Percentiles rank a stretch among this genome's conserved stretches.
phyloP scores from a whole-genome alignment of 2,797 vertebrate genomes.

The Yasuhikotakia modesta region DNA sequence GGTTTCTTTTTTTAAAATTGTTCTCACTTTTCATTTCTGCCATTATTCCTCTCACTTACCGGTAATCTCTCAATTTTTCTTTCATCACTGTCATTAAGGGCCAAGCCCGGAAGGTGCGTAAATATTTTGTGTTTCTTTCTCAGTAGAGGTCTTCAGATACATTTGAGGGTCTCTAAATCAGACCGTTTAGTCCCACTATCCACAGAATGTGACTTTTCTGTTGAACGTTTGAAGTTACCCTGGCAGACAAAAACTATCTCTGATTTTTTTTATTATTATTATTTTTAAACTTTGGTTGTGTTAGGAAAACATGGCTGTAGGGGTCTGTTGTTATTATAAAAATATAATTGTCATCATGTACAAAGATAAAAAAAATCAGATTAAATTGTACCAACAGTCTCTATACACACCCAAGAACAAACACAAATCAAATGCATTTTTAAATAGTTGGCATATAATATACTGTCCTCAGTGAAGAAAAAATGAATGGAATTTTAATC shows the following conservation, averaged over 20 bases:
- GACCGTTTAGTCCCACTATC: too few species aligned
- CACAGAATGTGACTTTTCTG: neutral
- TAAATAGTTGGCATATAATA: conserved; percentile 33
- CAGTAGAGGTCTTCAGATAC: neutral
- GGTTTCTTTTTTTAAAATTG: neutral
- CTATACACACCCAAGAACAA: too few species aligned
- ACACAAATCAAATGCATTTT: conserved; percentile 6
- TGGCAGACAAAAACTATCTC: neutral
- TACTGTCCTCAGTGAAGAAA: neutral
- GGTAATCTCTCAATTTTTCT: conserved; percentile 30
- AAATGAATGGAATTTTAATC: conserved; percentile 15
- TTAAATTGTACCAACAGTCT: conserved; percentile 17
- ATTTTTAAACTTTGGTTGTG: too few species aligned
- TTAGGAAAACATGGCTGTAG: neutral
- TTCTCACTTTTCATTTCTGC: conserved; percentile 15
- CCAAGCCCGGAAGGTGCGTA: conserved; percentile 1
- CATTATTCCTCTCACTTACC: conserved; percentile 11
- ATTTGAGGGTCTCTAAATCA: neutral
- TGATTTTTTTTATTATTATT: too few species aligned
- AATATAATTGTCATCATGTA: conserved; percentile 17
- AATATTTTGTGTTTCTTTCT: neutral
- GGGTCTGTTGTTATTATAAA: conserved; percentile 25
- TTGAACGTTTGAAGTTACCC: neutral
- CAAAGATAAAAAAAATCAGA: conserved; percentile 11
- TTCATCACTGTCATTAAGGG: conserved; percentile 1